Conservation (phyloP, 2,113 vertebrate species). For the Scytalopus superciliaris region DNA sequence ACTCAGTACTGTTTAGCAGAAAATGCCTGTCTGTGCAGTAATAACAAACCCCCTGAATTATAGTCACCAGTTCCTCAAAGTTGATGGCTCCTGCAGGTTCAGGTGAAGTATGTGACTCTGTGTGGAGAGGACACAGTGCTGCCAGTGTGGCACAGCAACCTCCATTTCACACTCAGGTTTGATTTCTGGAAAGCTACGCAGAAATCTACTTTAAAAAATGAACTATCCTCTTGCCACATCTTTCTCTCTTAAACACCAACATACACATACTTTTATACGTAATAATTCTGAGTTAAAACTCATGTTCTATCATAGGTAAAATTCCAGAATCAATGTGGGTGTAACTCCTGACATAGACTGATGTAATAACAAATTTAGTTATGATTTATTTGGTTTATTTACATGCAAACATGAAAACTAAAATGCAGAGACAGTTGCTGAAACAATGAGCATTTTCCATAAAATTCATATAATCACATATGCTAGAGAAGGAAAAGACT, state of each 20-base stretch:
- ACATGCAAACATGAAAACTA: background rate
- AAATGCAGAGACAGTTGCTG: background rate
- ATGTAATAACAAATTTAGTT: background rate
- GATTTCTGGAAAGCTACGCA: background rate
- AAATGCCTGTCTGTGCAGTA: background rate
- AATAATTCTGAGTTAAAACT: background rate
- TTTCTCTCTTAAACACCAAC: background rate
- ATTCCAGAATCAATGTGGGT: background rate
- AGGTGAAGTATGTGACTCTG: background rate
- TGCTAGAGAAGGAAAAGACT: background rate
- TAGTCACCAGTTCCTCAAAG: background rate
- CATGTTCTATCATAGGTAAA: background rate
- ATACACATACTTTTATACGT: background rate
- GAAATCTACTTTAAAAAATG: background rate
- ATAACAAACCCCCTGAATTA: slow-evolving; percentile 40
- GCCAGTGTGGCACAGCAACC: background rate
- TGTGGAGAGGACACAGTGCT: background rate
- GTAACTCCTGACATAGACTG: background rate
- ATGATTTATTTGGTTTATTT: background rate
- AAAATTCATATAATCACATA: background rate
- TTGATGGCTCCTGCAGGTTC: slow-evolving; percentile 34
- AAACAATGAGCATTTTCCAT: background rate
- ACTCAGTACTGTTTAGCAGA: slow-evolving; percentile 57
- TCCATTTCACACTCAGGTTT: background rate
- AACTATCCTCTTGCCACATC: background rate